Evolutionary conservation across 2,113 vertebrate genomes (phyloP).

Genomic region (Caloenas nicobarica): DNA sequence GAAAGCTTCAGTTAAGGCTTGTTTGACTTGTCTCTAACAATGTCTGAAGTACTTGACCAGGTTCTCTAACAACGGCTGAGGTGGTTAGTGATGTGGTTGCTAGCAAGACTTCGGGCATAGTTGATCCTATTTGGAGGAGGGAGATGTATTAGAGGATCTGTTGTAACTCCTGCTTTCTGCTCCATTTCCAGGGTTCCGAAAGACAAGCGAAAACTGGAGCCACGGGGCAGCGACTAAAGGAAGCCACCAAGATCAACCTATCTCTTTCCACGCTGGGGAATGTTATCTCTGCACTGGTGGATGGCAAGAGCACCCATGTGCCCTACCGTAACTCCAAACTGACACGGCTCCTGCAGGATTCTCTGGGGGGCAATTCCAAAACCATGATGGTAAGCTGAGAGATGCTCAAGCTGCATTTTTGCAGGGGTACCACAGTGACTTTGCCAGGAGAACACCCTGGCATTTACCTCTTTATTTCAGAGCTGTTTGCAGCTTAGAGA

Average conservation of each 20-base stretch:
- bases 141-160: background rate
- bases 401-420: background rate
- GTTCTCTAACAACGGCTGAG: background rate
- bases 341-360: slow-evolving; percentile 95
- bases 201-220: slow-evolving; percentile 97
- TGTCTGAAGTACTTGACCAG: background rate
- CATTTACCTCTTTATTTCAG: background rate
- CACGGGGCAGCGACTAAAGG: slow-evolving; percentile 95
- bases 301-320: slow-evolving; percentile 97
- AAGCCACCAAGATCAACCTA: slow-evolving; percentile 98
- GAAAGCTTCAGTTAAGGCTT: background rate
- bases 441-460: background rate
- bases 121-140: background rate
- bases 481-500: background rate
- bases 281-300: slow-evolving; percentile 97
- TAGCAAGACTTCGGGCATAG: background rate
- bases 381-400: slow-evolving; percentile 93
- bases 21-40: background rate
- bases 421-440: background rate
- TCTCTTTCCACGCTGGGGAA: slow-evolving; percentile 97
- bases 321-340: slow-evolving; percentile 98
- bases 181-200: slow-evolving; percentile 88
- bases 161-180: background rate
- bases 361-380: slow-evolving; percentile 97
- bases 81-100: background rate